Evolutionary conservation across 2,113 vertebrate genomes (phyloP), one percentile per base, ranked within the genome.

Genomic region (Melanocharis versteri): DNA sequence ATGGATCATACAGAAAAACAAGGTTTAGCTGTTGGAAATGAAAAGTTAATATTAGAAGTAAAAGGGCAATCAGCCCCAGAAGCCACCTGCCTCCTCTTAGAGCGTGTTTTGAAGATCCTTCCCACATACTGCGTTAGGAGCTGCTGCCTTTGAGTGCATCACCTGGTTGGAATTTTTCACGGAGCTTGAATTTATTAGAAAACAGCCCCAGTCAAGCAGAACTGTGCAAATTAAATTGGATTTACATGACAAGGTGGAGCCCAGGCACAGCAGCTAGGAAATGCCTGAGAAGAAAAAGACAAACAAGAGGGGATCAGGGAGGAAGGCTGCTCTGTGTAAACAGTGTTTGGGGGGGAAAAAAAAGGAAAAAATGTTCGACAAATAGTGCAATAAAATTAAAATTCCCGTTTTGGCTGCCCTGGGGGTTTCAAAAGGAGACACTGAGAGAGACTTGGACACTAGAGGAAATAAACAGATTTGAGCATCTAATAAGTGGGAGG

Each of bases 141-240:
- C 79, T 84, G 83, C 93, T 97, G 95, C 90, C 92, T 97, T 14
- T 60, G 92, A 84, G 73, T 91, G 21, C 93, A 88, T 98, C 97
- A 98, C 98, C 97, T 98, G 97, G 91, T 96, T 97, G 93, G 96
- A 96, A 97, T 97, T 98, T 94, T 98, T 98, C 96, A 98, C 48
- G 97, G 97, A 95, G 95, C 91, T 60, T 98, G 97, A 96, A 96
- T 98, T 97, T 85, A 87, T 96, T 96, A 94, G 86, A 94, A 94
- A 96, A 90, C 87, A 94, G 50, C 58, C 79, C 78, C 90, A 96
- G 97, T 96, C 96, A 97, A 97, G 97, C 97, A 98, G 97, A 98
- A 98, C 97, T 96, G 96, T 96, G 95, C 97, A 97, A 98, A 98
- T 98, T 97, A 98, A 98, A 98, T 98, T 98, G 98, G 96, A 96